A percentile compares a stretch with the other conserved stretches of the same genome.
Evolutionary conservation across 2,888 invertebrate genomes (phyloP).

Genomic region (Athrips mouffetella): DNA sequence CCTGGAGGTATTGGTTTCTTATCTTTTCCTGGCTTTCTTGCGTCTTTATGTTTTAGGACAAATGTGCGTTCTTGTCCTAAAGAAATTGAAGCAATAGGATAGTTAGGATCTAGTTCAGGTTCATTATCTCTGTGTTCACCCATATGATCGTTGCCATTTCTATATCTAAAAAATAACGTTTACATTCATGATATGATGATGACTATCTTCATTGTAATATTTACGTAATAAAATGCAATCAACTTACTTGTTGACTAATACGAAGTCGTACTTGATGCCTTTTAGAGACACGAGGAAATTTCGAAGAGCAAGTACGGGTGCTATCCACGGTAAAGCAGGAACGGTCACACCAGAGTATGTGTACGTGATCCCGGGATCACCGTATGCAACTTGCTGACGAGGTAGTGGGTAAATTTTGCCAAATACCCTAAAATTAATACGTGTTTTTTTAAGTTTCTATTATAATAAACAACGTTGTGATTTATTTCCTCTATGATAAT

Average conservation of each 20-base stretch:
- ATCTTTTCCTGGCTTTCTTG: slow-evolving; percentile 65
- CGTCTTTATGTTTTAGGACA: slow-evolving; percentile 80
- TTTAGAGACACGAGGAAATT: slow-evolving; percentile 70
- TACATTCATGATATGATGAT: background rate
- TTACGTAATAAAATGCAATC: background rate
- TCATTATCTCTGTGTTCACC: slow-evolving; percentile 86
- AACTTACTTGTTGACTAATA: slow-evolving; percentile 81
- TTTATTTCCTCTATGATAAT: too few species aligned
- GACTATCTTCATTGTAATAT: background rate
- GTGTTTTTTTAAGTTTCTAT: too few species aligned
- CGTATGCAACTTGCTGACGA: slow-evolving; percentile 83
- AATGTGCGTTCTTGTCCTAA: slow-evolving; percentile 82
- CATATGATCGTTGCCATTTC: slow-evolving; percentile 83
- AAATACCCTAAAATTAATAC: slow-evolving; percentile 70
- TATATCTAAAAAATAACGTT: slow-evolving; percentile 70
- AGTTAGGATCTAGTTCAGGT: slow-evolving; percentile 78
- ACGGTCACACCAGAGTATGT: slow-evolving; percentile 81
- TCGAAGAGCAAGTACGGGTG: slow-evolving; percentile 67
- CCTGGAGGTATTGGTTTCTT: slow-evolving; percentile 65
- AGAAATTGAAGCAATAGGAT: slow-evolving; percentile 83
- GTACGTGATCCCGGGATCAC: slow-evolving; percentile 81
- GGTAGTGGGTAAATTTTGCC: slow-evolving; percentile 83
- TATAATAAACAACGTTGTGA: too few species aligned
- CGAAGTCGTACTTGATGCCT: slow-evolving; percentile 81
- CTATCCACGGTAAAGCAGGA: slow-evolving; percentile 81